Conservation (phyloP, 2,113 vertebrate genomes). For the Clarias macrocephalus region DNA sequence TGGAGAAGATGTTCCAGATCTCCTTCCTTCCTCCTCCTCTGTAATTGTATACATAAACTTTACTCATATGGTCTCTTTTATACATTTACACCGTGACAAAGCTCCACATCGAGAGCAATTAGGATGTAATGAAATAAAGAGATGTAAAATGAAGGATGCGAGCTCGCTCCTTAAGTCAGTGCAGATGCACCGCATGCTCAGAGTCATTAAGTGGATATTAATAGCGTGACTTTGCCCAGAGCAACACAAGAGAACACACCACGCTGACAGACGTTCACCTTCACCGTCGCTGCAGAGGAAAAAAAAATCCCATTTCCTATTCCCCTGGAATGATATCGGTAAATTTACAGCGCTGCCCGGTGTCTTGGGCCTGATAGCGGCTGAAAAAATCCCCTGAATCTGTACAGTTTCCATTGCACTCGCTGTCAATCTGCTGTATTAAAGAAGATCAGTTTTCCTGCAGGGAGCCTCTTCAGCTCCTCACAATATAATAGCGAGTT, state of each 20-base stretch:
- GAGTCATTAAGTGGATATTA: constrained; percentile 36
- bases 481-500: constrained; percentile 22
- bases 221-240: constrained; percentile 42
- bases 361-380: constrained; percentile 40
- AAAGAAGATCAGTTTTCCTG: constrained; percentile 47
- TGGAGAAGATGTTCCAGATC: not conserved
- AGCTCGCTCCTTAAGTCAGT: constrained; percentile 29
- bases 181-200: constrained; percentile 35
- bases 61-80: not conserved
- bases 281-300: constrained; percentile 19
- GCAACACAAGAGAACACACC: constrained; percentile 10
- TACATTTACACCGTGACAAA: not conserved
- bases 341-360: constrained; percentile 44
- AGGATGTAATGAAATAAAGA: constrained; percentile 6
- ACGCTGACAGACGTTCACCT: constrained; percentile 25
- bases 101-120: constrained; percentile 7
- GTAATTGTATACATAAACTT: not conserved
- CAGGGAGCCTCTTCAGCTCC: constrained; percentile 40
- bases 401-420: constrained; percentile 37
- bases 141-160: constrained; percentile 11
- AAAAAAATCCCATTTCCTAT: constrained; percentile 30
- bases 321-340: constrained; percentile 38
- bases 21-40: not conserved
- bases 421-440: constrained; percentile 44
- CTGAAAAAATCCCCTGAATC: constrained; percentile 30